Base-by-base conservation (phyloP, 2,888 invertebrate genomes). In the Dilophus febrilis region DNA sequence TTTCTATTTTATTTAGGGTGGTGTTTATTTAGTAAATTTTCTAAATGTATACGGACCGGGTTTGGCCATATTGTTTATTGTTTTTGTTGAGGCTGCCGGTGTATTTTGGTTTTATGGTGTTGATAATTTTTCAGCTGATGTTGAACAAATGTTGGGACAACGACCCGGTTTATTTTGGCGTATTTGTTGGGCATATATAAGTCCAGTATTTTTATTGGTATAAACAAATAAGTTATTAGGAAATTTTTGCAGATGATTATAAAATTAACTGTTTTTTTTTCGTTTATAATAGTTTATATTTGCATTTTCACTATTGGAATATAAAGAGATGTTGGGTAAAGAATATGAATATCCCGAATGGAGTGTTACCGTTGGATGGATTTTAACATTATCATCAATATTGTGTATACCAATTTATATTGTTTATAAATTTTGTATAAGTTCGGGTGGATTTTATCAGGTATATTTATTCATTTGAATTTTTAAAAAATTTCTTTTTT, bases 31-130 rank as follows among this genome's bases (percentile, higher is more conserved):
- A 51, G 85, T 90, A 19, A 83, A 86, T 53, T 71, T 90, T 49
- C 67, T 90, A 43, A 88, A 87, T 63, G 79, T 82, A 17, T 90
- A 86, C 57, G 87, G 88, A 0, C 87, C 88, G 0, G 84, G 85
- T 1, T 66, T 87, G 51, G 81, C 90, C 19, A 83, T 90, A 45
- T 65, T 90, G 35, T 88, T 88, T 63, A 85, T 90, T 48, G 88
- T 90, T 33, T 88, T 90, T 56, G 83, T 90, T 42, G 90, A 90
- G 59, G 81, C 87, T 0, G 82, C 85, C 1, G 88, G 86, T 0
- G 83, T 90, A 1, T 84, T 81, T 61, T 90, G 87, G 86, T 73
- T 88, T 50, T 90, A 90, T 56, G 88, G 85, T 2, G 83, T 82
- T 1, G 77, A 79, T 50, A 68, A 78, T 43, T 85, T 88, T 61